These are phyloP conservation scores for Macaria liturata DNA, from an alignment of 2,888 invertebrate genomes.

Conservation along the genomic window DNA sequence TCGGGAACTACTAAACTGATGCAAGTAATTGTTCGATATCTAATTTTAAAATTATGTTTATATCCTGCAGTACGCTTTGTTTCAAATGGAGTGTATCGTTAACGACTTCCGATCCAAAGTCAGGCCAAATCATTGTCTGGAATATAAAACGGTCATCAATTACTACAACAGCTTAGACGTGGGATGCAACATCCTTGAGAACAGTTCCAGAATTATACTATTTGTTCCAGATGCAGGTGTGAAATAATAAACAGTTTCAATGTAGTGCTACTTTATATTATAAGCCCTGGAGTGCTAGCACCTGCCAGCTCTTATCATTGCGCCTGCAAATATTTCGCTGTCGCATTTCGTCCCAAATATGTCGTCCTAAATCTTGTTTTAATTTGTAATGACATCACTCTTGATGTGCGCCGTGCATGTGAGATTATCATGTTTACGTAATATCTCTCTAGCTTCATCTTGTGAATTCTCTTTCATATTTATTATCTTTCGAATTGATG, in stretches of 20 bases:
- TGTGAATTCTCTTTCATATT: not conserved
- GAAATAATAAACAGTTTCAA: constrained; percentile 11
- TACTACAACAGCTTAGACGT: not conserved
- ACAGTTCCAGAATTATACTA: constrained; percentile 1
- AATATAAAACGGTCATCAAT: not conserved
- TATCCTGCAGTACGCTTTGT: constrained; percentile 23
- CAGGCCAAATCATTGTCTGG: constrained; percentile 9
- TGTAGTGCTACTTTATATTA: constrained; percentile 10
- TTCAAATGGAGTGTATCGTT: constrained; percentile 22
- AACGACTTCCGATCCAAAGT: constrained; percentile 18
- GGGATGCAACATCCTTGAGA: too few species aligned
- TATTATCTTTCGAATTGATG: not conserved
- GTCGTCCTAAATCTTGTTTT: constrained; percentile 46
- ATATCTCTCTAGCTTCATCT: constrained; percentile 6
- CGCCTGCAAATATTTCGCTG: constrained; percentile 37
- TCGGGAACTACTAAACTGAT: constrained; percentile 10
- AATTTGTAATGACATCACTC: constrained; percentile 43
- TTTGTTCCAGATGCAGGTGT: constrained; percentile 49
- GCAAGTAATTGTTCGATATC: constrained; percentile 11
- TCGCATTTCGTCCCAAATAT: constrained; percentile 43
- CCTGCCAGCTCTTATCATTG: constrained; percentile 44
- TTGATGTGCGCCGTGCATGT: constrained; percentile 21
- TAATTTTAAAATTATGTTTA: constrained; percentile 15
- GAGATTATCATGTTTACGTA: constrained; percentile 1
- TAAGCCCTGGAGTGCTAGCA: constrained; percentile 41